These are phyloP conservation scores for Lacerta agilis DNA, from an alignment of 2,797 vertebrate genomes.

Conservation along the genomic window DNA sequence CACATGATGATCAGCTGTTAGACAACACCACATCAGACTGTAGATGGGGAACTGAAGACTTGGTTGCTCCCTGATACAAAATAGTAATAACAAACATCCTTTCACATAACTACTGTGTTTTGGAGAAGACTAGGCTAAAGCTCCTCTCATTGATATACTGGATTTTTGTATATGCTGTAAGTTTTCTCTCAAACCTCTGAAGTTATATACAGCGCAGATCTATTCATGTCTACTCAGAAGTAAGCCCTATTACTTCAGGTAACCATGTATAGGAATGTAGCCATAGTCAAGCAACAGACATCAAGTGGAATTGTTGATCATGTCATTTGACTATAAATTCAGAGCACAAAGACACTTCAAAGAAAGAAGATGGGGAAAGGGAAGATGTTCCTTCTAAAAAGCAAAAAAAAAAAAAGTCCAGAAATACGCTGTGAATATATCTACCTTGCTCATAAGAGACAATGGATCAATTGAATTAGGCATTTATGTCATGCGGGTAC, in stretches of 20 bases:
- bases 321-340: constrained; percentile 3
- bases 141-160: neutral
- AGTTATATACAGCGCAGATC: neutral
- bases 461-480: constrained; percentile 19
- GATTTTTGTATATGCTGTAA: neutral
- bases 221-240: no score
- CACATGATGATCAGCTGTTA: neutral
- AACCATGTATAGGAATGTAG: neutral
- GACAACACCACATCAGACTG: neutral
- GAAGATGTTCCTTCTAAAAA: neutral
- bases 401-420: neutral
- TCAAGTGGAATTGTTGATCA: neutral
- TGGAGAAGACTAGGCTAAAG: neutral
- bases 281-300: neutral
- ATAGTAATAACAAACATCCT: neutral
- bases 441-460: neutral
- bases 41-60: neutral
- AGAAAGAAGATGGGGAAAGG: neutral
- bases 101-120: neutral
- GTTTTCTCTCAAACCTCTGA: neutral
- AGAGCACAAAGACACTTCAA: neutral
- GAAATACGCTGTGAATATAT: neutral
- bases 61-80: no score
- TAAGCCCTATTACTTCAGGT: no score
- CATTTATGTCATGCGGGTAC: neutral